Evolutionary conservation across 2,113 vertebrate genomes (phyloP), one percentile per base, ranked within the genome.

Genomic region (Dipodomys ordii): DNA sequence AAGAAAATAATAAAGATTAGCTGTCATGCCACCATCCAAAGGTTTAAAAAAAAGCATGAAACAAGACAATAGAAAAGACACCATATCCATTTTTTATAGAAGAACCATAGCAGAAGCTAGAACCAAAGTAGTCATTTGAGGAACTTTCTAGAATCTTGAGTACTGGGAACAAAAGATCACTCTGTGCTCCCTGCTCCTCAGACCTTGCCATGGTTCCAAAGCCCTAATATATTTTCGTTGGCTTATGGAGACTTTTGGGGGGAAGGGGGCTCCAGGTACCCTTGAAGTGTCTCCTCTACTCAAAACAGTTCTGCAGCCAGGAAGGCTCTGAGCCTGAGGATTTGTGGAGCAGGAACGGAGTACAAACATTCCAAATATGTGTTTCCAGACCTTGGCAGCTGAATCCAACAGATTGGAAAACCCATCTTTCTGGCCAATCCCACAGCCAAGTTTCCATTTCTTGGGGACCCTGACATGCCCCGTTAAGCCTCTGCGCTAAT

Each of bases 341-440:
- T 88, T 44, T 77, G 92, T 84, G 82, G 85, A 86, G 85, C 69
- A 95, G 96, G 46, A 77, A 93, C 78, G 11, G 69, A 67, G 81
- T 62, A 74, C 84, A 65, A 84, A 19, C 82, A 93, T 93, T 95
- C 87, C 84, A 91, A 83, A 53, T 92, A 83, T 82, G 71, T 92
- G 77, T 94, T 97, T 97, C 94, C 96, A 97, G 95, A 87, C 96
- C 30, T 80, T 62, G 94, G 83, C 78, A 80, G 49, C 80, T 95
- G 93, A 72, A 95, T 91, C 92, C 57, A 32, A 83, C 57, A 1
- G 10, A 91, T 71, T 94, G 95, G 97, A 97, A 97, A 97, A 57
- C 90, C 87, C 91, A 71, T 90, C 76, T 96, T 39, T 83, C 65
- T 9, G 83, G 86, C 90, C 88, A 92, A 81, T 7, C 79, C 83